A percentile compares a stretch with the other conserved stretches of the same genome.
Evolutionary conservation across 1,140 invertebrate species (phyloP).

Genomic region (Eueides isabella): DNA sequence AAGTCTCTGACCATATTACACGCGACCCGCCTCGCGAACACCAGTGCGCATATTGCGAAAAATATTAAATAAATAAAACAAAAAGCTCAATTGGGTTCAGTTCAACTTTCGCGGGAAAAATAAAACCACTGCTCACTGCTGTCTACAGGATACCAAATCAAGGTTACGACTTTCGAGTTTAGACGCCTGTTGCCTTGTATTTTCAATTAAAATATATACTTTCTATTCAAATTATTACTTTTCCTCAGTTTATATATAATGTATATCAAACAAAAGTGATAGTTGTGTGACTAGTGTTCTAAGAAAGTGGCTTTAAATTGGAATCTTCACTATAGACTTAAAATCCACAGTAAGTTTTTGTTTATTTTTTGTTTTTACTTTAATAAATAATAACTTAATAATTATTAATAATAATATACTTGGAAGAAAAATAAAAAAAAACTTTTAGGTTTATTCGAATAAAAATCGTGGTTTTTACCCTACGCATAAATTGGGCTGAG

Average conservation of each 20-base stretch:
- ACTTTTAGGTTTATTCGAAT: no score
- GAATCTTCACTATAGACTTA: not conserved
- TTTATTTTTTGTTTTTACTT: not conserved
- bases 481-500: not conserved
- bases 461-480: no score
- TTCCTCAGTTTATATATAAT: constrained; percentile 27
- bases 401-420: no score
- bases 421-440: no score
- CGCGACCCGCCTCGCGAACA: constrained; percentile 55
- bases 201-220: not conserved
- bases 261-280: constrained; percentile 44
- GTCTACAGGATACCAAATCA: constrained; percentile 31
- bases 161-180: constrained; percentile 25
- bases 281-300: constrained; percentile 47
- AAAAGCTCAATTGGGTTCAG: constrained; percentile 60
- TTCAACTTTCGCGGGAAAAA: constrained; percentile 52
- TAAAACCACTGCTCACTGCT: constrained; percentile 54
- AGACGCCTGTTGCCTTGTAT: not conserved
- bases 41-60: constrained; percentile 49
- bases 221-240: constrained; percentile 1
- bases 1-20: constrained; percentile 52
- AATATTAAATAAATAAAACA: constrained; percentile 61
- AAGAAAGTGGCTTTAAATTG: constrained; percentile 35
- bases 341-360: not conserved
- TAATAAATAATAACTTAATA: not conserved